Base-by-base conservation (phyloP, 2,888 invertebrate species). In the Clepsis dumicolana region DNA sequence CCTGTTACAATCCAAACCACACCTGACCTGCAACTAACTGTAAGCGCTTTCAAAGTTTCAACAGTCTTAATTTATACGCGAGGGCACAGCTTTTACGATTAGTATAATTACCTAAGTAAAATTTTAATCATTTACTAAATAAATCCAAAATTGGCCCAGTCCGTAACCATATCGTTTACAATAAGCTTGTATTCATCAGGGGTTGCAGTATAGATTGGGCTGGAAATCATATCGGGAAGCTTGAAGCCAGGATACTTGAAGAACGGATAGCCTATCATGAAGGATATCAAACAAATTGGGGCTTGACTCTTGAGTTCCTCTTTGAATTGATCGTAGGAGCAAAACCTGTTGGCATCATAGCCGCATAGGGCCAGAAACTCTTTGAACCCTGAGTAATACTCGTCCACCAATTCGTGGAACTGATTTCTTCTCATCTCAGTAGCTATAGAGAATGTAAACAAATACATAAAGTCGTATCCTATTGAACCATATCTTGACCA, bases 401-500 rank as follows among this genome's bases (percentile, higher is more conserved):
- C 64, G 12, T 61, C 54, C 4, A 60, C 52, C 1, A 69, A 24
- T 7, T 61, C n/a, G 10, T 60, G 14, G 48, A 69, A 69, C 1
- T 27, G 35, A 25, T 38, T 18, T 14, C 60, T 64, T 16, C 69
- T 32, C 12, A 69, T 16, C 1, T 69, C 56, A 7, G 57, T 44
- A 4, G 18, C 35, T 2, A 60, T 32, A 1, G 69, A 64, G n/a
- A 38, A 18, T 5, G 41, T 7, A 48, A 69, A 69, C 5, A 69
- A 8, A 18, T 64, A 69, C 64, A 69, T 64, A n/a, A 64, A 48
- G 16, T 69, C 69, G 54, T 69, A 60, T 0, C 59, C 69, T 52
- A 64, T 64, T 1, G 69, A 64, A 0, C 64, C 69, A 25, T 69
- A 69, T 54, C 21, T 48, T 3, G 64, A 24, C 64, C 69, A 64